Percentiles rank a stretch among this genome's conserved stretches.
phyloP scores from a whole-genome alignment of 2,113 vertebrate species.

The Ornithorhynchus anatinus region DNA sequence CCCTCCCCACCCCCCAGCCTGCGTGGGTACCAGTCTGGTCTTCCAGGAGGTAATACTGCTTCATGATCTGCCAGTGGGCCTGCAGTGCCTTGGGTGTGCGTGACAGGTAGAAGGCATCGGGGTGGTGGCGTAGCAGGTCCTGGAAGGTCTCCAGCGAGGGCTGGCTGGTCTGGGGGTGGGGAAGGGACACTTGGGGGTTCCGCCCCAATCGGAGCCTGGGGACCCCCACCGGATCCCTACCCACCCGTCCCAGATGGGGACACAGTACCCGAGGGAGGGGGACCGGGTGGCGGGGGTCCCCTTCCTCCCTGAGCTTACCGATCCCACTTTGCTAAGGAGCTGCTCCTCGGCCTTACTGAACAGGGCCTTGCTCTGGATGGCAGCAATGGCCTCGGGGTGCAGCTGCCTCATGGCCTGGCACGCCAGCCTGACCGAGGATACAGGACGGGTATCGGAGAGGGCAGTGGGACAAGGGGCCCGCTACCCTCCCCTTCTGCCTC shows the following conservation, averaged over 20 bases:
- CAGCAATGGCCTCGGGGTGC: constrained; percentile 93
- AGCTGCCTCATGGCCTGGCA: constrained; percentile 97
- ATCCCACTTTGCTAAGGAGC: constrained; percentile 87
- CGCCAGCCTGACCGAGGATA: constrained; percentile 72
- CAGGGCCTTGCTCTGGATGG: constrained; percentile 94
- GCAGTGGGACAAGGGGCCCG: not conserved
- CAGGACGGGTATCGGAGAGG: not conserved
- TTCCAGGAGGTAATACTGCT: constrained; percentile 94
- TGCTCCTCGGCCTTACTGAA: constrained; percentile 93
- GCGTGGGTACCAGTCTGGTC: constrained; percentile 87
- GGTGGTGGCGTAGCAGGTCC: constrained; percentile 89
- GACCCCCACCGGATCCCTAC: not conserved
- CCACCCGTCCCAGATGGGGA: not conserved
- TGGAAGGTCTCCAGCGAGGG: constrained; percentile 94
- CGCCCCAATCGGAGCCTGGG: not conserved
- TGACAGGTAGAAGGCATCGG: constrained; percentile 86
- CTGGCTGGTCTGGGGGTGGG: constrained; percentile 80
- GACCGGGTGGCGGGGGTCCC: not conserved
- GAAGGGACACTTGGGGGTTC: not conserved
- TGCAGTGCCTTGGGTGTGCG: constrained; percentile 90
- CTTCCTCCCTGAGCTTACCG: constrained; percentile 75
- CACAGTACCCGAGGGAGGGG: not conserved
- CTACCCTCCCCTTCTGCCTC: not conserved
- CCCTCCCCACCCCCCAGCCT: not conserved
- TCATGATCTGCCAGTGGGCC: constrained; percentile 96